A percentile compares a stretch with the other conserved stretches of the same genome.
These are phyloP conservation scores for silkworm (Bombyx mori) DNA, from an alignment of 1,140 invertebrate species.

Conservation along the genomic window ASM3026992v2 NC_085118.1:1721001-1721500, in stretches of 20 bases:
- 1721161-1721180: constrained; percentile 92
- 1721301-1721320: constrained; percentile 85
- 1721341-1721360: constrained; percentile 82
- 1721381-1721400: constrained; percentile 88
- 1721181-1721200: constrained; percentile 94
- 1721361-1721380: constrained; percentile 86
- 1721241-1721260: constrained; percentile 87
- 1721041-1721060: constrained; percentile 90
- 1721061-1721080: constrained; percentile 91
- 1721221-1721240: constrained; percentile 83
- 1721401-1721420: constrained; percentile 84
- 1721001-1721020: constrained; percentile 94
- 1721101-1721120: constrained; percentile 89
- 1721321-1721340: constrained; percentile 79
- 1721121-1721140: constrained; percentile 87
- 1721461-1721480: constrained; percentile 82
- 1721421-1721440: constrained; percentile 87
- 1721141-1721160: constrained; percentile 91
- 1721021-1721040: constrained; percentile 89
- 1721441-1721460: constrained; percentile 86
- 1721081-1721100: constrained; percentile 83
- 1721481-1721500: constrained; percentile 83
- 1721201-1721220: constrained; percentile 87
- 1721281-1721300: constrained; percentile 88
- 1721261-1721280: constrained; percentile 88